These are phyloP conservation scores for Brachionus asplanchnoidis DNA, from an alignment of 1,140 invertebrate species.

Conservation along the genomic window DNA sequence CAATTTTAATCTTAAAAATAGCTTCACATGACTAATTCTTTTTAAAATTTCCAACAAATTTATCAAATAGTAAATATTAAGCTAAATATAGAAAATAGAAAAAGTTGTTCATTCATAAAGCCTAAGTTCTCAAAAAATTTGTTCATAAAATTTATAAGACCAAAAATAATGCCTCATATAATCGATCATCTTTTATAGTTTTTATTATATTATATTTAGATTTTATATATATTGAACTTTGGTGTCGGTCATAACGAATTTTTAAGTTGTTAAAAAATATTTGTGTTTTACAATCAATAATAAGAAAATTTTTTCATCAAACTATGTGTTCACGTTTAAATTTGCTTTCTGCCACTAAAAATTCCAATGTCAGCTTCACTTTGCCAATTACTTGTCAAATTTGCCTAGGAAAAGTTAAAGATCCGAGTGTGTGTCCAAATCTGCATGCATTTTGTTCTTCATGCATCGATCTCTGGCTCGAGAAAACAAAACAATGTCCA, in stretches of 20 bases:
- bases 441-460: conserved; percentile 53
- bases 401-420: conserved; percentile 33
- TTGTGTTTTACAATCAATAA: neutral
- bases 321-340: neutral
- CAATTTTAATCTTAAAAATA: too few relatives aligned
- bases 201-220: neutral
- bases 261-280: neutral
- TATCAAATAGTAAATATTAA: too few relatives aligned
- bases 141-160: neutral
- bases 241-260: neutral
- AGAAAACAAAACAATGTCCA: conserved; percentile 53
- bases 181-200: neutral
- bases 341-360: neutral
- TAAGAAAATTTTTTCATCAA: neutral
- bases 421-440: conserved; percentile 49
- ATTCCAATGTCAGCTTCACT: neutral
- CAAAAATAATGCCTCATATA: neutral
- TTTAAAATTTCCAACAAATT: too few relatives aligned
- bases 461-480: conserved; percentile 54
- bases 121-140: too few relatives aligned
- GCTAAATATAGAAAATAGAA: too few relatives aligned
- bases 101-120: too few relatives aligned
- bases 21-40: too few relatives aligned
- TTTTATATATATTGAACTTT: neutral
- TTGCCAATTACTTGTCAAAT: conserved; percentile 38